Evolutionary conservation across 2,888 invertebrate species (phyloP), one percentile per base, ranked within the genome.

Genomic region (Drosophila meridionalis): DNA sequence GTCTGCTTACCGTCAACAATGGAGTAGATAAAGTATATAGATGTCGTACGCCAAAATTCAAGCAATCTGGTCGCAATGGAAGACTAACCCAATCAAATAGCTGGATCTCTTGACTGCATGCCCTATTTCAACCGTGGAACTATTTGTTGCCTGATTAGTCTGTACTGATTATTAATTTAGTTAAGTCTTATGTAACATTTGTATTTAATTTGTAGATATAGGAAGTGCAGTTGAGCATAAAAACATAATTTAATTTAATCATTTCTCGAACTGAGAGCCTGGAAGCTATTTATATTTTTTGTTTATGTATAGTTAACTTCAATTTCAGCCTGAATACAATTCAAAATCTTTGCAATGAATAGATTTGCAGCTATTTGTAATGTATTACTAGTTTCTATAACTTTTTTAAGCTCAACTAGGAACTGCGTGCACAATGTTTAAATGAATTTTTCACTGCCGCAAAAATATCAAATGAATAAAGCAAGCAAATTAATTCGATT

Each of bases 81-180:
- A 20, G n/a, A 48, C 1, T 32, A 9, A 5, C 8, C 5, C 5
- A 32, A 11, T 34, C 11, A 8, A 50, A 9, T 8, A 28, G 6
- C 28, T 3, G 9, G 5, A 12, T n/a, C 11, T 36, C 2, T 67
- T 56, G 55, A 9, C 50, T 1, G n/a, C 8, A 26, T 36, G 12
- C 30, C n/a, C n/a, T 20, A 20, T 6, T 30, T 26, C 36, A 20
- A 11, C 30, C 57, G 43, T 40, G 40, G 59, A 30, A 30, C 62
- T 62, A 57, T 43, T 65, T 66, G 50, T 70, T 55, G 45, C 50
- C 61, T 59, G 58, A 55, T 65, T 50, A 69, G 60, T 47, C 40
- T 42, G 78, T 50, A 78, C 80, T 78, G 80, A 80, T 78, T 55
- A 77, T 42, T 73, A 63, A 65, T 69, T 56, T 69, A 45, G 40